Evolutionary conservation across 2,797 vertebrate genomes (phyloP), one percentile per base, ranked within the genome.

Genomic region (Percopsis omiscomaycus): DNA sequence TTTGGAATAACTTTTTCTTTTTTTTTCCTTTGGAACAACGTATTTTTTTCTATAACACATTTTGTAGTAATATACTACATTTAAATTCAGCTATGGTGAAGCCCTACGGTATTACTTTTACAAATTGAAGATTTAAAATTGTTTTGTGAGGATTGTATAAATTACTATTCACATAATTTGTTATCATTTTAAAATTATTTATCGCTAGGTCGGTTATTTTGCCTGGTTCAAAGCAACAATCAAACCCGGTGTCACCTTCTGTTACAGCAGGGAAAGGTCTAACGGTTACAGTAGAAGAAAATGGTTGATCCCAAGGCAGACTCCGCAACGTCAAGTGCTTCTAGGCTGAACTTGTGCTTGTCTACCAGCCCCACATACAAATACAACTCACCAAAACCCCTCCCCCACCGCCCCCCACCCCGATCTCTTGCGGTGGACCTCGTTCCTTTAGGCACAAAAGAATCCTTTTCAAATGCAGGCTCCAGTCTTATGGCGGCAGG

Each of bases 401-500:
- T 85, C 85, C 86, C 61, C 88, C 42, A 13, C 84, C 83, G 83
- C 55, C 74, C 74, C 61, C 51, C 32, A 74, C 75, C 78, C 68
- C 77, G 59, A 78, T 84, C 71, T 81, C 81, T 77, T 58, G 83
- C 80, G 75, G 82, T 85, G 84, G 84, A 85, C 75, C 74, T 76
- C 66, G 46, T 82, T 88, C 80, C 71, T 42, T 57, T 37, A 16
- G 46, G 68, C 79, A 93, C 89, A 92, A 92, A 91, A 88, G 88
- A 84, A 75, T 81, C 84, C 88, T 91, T 22, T 92, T 93, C 84
- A 92, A 68, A 85, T 86, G 71, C 75, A 86, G 81, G 73, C 85
- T 78, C 72, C 79, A 84, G 56, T 71, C 89, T 83, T 88, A 83
- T 78, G 67, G 77, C 85, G 78, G 82, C 87, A 92, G 92, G 91